A percentile compares a stretch with the other conserved stretches of the same genome.
Evolutionary conservation across 2,888 invertebrate species (phyloP).

Genomic region (Amphipyra berbera): DNA sequence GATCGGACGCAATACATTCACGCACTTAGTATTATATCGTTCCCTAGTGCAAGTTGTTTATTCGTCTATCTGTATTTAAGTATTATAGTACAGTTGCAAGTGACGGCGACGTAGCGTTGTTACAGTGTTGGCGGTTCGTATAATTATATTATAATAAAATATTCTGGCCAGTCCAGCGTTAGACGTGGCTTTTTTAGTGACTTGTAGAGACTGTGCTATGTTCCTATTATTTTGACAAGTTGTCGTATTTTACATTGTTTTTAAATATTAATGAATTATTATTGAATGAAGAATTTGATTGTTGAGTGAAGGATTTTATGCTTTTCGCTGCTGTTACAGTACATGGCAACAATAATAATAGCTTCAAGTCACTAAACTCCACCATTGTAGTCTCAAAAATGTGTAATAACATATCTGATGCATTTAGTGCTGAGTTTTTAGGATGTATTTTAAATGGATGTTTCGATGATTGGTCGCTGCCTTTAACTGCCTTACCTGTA

Average conservation of each 20-base stretch:
- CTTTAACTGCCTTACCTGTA: conserved; percentile 8
- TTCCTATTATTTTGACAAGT: conserved; percentile 49
- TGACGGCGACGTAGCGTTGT: conserved; percentile 5
- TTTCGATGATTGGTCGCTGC: conserved; percentile 26
- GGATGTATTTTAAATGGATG: conserved; percentile 37
- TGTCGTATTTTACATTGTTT: conserved; percentile 34
- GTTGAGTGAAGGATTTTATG: conserved; percentile 26
- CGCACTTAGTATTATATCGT: conserved; percentile 3
- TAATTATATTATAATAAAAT: conserved; percentile 25
- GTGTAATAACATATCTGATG: conserved; percentile 53
- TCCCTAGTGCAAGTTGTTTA: conserved; percentile 2
- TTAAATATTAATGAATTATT: conserved; percentile 26
- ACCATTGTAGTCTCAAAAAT: conserved; percentile 40
- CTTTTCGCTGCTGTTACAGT: conserved; percentile 9
- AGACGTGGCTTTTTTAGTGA: conserved; percentile 54
- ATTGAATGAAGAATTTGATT: conserved; percentile 28
- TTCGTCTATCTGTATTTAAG: conserved; percentile 1
- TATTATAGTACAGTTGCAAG: conserved; percentile 10
- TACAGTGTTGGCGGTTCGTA: conserved; percentile 47
- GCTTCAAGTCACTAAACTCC: conserved; percentile 53
- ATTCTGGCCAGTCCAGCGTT: conserved; percentile 40
- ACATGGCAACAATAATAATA: conserved; percentile 14
- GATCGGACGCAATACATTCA: conserved; percentile 13
- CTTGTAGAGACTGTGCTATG: conserved; percentile 49
- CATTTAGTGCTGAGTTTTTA: conserved; percentile 59